Evolutionary conservation across 2,888 invertebrate species (phyloP), one percentile per base, ranked within the genome.

Genomic region (Monochamus alternatus): DNA sequence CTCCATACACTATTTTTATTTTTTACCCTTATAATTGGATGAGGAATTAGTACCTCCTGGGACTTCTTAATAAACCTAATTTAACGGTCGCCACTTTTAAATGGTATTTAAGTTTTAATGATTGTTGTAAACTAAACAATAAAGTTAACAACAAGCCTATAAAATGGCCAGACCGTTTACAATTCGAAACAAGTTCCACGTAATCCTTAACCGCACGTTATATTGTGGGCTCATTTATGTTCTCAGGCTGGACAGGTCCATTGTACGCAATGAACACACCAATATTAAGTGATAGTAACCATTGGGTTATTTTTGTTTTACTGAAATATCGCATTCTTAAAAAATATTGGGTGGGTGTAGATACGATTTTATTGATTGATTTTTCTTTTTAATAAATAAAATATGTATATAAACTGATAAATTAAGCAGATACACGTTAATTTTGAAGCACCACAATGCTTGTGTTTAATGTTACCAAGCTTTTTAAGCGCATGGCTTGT

Each of bases 51-150:
- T 70, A 64, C 70, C 59, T 65, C 43, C 69, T 69, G 69, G 70
- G 44, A 66, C 74, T 65, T 75, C 71, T 67, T 64, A 66, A 64
- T 64, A 47, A 43, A 67, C 64, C 68, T 31, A 22, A 60, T 60
- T 73, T 62, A 60, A 66, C 52, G 55, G 52, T 38, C 66, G 38
- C 59, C 59, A 62, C 58, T 63, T 72, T 59, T 44, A 66, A 62
- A 55, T 68, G 72, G 14, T 64, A n/a, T 62, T 75, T 75, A 52
- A 73, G 68, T 63, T 68, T 75, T 75, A 72, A 72, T 72, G 75
- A 55, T 72, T 73, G 63, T 67, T 67, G 64, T 72, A 75, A 72
- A 62, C 58, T 72, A 75, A 72, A 62, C 58, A 51, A 44, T 63
- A 58, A 65, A 58, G 59, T 22, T 74, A 65, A 43, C 68, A 22